Percentiles rank a stretch among this genome's conserved stretches.
These are phyloP conservation scores for Polypterus senegalus DNA, from an alignment of 2,113 vertebrate species.

Conservation along the genomic window DNA sequence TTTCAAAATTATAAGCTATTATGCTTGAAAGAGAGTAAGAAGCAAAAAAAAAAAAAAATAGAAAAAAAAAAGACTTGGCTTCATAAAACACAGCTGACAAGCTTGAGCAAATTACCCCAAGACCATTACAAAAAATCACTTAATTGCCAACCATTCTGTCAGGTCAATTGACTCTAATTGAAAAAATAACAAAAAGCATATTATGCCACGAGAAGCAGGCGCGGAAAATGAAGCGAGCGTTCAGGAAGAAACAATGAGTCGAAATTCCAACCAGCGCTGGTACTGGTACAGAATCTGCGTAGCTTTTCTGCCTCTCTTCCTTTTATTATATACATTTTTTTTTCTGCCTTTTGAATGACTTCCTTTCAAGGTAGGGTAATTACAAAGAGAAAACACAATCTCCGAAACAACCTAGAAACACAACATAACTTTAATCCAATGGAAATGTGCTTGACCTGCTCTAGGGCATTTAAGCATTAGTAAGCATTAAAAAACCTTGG, in stretches of 20 bases:
- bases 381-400: background rate
- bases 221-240: conserved; percentile 77
- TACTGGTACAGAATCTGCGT: conserved; percentile 13
- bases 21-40: conserved; percentile 70
- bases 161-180: conserved; percentile 99
- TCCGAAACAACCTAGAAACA: background rate
- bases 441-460: background rate
- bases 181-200: conserved; percentile 95
- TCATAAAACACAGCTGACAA: conserved; percentile 98
- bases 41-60: conserved; percentile 38
- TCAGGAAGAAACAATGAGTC: conserved; percentile 80
- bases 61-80: conserved; percentile 64
- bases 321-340: conserved; percentile 10
- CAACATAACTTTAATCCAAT: background rate
- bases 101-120: conserved; percentile 93
- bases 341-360: background rate
- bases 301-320: conserved; percentile 10
- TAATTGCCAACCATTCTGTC: conserved; percentile 99
- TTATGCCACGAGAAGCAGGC: conserved; percentile 75
- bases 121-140: conserved; percentile 99
- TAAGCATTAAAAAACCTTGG: background rate
- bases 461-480: background rate
- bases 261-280: conserved; percentile 66
- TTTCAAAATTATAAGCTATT: conserved; percentile 99
- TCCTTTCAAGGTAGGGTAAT: background rate